Evolutionary conservation across 2,888 invertebrate genomes (phyloP).

Genomic region (Gymnosoma rotundatum): DNA sequence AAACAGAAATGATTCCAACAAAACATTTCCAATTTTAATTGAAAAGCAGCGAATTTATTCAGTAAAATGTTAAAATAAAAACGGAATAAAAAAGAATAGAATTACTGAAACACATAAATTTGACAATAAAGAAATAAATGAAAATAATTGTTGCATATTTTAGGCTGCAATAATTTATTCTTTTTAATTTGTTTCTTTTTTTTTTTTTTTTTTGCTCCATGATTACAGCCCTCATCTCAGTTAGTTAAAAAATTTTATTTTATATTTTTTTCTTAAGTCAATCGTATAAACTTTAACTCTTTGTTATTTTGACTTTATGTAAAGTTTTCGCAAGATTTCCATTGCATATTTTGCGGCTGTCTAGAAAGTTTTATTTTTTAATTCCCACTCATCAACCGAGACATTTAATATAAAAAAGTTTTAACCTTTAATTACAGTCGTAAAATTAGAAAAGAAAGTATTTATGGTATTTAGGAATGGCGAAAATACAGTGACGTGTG

Average conservation of each 20-base stretch:
- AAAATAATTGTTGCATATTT: constrained; percentile 30
- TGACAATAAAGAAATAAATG: background rate
- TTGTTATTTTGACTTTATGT: constrained; percentile 10
- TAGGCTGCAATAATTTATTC: background rate
- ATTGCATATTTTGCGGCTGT: constrained; percentile 51
- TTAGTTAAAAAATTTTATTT: constrained; percentile 24
- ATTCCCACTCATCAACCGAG: background rate
- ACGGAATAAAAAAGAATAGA: background rate
- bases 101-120: background rate
- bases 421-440: background rate
- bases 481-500: too few species aligned
- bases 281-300: constrained; percentile 26
- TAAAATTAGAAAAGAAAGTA: background rate
- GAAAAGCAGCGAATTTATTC: background rate
- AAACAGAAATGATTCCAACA: too few species aligned
- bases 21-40: constrained; percentile 15
- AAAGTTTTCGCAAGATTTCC: constrained; percentile 40
- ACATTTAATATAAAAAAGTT: background rate
- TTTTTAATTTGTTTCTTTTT: background rate
- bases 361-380: constrained; percentile 44
- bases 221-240: background rate
- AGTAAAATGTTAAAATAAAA: background rate
- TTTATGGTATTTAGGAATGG: too few species aligned
- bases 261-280: constrained; percentile 47
- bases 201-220: background rate